A percentile compares a stretch with the other conserved stretches of the same genome.
phyloP scores from a whole-genome alignment of 2,113 vertebrate genomes.

The Sprattus sprattus region DNA sequence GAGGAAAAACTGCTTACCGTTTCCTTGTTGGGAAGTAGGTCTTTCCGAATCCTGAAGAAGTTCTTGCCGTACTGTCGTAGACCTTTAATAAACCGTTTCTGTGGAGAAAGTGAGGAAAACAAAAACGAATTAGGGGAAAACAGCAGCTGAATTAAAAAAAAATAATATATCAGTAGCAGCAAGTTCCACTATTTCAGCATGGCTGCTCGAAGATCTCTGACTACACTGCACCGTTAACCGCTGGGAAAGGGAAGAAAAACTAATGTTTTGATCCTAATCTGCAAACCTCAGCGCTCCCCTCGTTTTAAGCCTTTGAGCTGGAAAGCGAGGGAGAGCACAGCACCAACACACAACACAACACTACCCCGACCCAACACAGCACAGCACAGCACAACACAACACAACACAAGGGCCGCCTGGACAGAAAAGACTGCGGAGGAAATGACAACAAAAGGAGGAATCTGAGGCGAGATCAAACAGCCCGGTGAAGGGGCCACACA shows the following conservation, averaged over 20 bases:
- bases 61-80: slow-evolving; percentile 98
- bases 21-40: slow-evolving; percentile 91
- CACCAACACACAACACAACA: not conserved
- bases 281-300: slow-evolving; percentile 48
- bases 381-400: not conserved
- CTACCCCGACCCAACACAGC: not conserved
- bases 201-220: not conserved
- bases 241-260: slow-evolving; percentile 38
- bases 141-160: slow-evolving; percentile 27
- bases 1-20: slow-evolving; percentile 74
- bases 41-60: slow-evolving; percentile 99
- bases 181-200: slow-evolving; percentile 44
- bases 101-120: slow-evolving; percentile 58
- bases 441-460: slow-evolving; percentile 62
- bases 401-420: slow-evolving; percentile 40
- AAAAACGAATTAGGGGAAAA: slow-evolving; percentile 57
- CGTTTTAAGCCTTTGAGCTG: not conserved
- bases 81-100: slow-evolving; percentile 98
- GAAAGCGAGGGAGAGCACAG: not conserved
- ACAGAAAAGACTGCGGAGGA: slow-evolving; percentile 54
- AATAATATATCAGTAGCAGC: not conserved
- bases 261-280: slow-evolving; percentile 52
- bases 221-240: not conserved
- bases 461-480: slow-evolving; percentile 46
- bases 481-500: slow-evolving; percentile 13